phyloP scores from a whole-genome alignment of 2,888 invertebrate species.

The Cheilosia variabilis region DNA sequence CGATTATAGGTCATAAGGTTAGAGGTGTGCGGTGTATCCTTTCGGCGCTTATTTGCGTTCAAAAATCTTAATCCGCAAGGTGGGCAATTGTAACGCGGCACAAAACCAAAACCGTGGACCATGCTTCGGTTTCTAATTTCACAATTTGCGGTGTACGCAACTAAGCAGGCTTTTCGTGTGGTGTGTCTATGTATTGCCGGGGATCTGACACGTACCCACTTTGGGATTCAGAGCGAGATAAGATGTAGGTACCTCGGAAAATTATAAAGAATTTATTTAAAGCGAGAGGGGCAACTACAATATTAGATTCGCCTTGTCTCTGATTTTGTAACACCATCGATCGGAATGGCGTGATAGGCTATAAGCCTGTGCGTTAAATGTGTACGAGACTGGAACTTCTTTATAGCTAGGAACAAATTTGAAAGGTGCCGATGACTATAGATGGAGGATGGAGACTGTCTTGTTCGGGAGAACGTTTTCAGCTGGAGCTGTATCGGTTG shows the following conservation, averaged over 20 bases:
- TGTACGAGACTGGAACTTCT: neutral
- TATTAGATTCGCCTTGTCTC: neutral
- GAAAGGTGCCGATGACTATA: too few relatives aligned
- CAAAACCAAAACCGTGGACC: constrained; percentile 32
- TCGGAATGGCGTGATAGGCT: neutral
- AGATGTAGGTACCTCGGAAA: neutral
- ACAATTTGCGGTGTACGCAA: constrained; percentile 43
- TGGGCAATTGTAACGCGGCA: constrained; percentile 9
- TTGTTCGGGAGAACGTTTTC: too few relatives aligned
- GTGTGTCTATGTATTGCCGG: neutral
- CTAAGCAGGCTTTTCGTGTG: constrained; percentile 11
- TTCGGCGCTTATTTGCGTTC: constrained; percentile 43
- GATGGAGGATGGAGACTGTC: too few relatives aligned
- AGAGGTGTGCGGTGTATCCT: constrained; percentile 62
- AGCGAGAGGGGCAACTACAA: constrained; percentile 13
- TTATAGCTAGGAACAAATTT: neutral
- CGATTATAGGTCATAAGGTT: constrained; percentile 73
- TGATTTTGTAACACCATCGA: constrained; percentile 1
- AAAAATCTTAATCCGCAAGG: constrained; percentile 45
- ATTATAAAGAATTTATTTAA: constrained; percentile 1
- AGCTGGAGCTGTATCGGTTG: too few relatives aligned
- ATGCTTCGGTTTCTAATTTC: constrained; percentile 54
- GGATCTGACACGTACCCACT: neutral
- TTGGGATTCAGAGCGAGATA: neutral
- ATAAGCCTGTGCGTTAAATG: neutral